phyloP scores from a whole-genome alignment of 2,113 vertebrate genomes.

The Toxotes chatareus region DNA sequence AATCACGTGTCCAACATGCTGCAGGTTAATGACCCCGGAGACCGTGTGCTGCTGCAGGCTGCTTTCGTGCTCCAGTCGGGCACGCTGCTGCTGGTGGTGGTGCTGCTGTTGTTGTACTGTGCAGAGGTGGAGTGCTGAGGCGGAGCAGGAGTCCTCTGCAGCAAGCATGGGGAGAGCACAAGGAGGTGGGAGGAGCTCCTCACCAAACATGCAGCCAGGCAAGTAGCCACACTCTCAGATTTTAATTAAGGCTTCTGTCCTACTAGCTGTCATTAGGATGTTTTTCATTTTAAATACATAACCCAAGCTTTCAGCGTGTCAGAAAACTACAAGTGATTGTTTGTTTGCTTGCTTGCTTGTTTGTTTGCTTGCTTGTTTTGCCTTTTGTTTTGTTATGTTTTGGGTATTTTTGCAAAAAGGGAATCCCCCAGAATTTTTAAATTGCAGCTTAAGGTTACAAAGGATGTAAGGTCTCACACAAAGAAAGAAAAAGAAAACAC shows the following conservation, averaged over 20 bases:
- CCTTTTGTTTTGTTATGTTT: too few relatives aligned
- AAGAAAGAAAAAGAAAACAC: slow-evolving; percentile 13
- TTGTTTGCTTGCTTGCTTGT: too few relatives aligned
- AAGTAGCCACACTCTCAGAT: slow-evolving; percentile 21
- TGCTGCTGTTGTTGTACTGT: slow-evolving; percentile 50
- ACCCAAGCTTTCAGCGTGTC: background rate
- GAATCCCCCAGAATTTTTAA: background rate
- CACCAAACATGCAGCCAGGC: slow-evolving; percentile 49
- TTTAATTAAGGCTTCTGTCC: slow-evolving; percentile 24
- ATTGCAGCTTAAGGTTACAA: slow-evolving; percentile 6
- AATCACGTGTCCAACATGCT: slow-evolving; percentile 30
- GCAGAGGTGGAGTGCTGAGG: slow-evolving; percentile 73
- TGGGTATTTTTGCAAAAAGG: background rate
- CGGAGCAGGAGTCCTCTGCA: slow-evolving; percentile 68
- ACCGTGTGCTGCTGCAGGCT: slow-evolving; percentile 13
- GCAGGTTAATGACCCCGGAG: slow-evolving; percentile 42
- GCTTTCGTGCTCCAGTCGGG: slow-evolving; percentile 13
- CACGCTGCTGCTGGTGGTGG: slow-evolving; percentile 11
- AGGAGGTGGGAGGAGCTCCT: slow-evolving; percentile 79
- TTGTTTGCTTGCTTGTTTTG: too few relatives aligned
- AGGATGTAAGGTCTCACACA: background rate
- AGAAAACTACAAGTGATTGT: background rate
- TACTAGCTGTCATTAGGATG: slow-evolving; percentile 15
- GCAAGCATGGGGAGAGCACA: slow-evolving; percentile 39
- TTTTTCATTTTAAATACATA: slow-evolving; percentile 1